Evolutionary conservation across 2,797 vertebrate species (phyloP).

Genomic region (Malurus leucopterus): DNA sequence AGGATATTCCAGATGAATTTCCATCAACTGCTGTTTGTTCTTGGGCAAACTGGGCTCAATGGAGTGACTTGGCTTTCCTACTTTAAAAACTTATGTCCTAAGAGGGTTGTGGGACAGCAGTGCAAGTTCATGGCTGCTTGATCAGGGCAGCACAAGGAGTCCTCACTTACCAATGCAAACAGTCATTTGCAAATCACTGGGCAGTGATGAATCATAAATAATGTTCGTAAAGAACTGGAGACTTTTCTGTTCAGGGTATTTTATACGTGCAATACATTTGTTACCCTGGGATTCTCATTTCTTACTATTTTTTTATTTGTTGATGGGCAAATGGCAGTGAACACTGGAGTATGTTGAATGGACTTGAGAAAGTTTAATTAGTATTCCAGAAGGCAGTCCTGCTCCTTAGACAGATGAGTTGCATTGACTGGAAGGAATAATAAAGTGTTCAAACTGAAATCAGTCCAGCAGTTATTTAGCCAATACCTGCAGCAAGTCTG

Average conservation of each 20-base stretch:
- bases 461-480: slow-evolving; percentile 40
- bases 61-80: not conserved
- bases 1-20: not conserved
- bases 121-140: not conserved
- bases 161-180: accelerated
- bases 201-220: not conserved
- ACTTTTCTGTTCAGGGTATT: not conserved
- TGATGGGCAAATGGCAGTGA: not conserved
- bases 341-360: not conserved
- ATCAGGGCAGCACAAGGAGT: not conserved
- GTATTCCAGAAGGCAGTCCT: slow-evolving; percentile 17
- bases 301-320: not conserved
- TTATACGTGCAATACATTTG: not conserved
- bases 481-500: slow-evolving; percentile 61
- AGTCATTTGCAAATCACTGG: not conserved
- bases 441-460: slow-evolving; percentile 37
- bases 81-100: not conserved
- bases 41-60: not conserved
- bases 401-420: not conserved
- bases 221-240: not conserved
- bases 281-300: not conserved
- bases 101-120: not conserved
- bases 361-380: not conserved
- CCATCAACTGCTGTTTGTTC: not conserved
- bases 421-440: slow-evolving; percentile 24